Percentiles rank a stretch among this genome's conserved stretches.
Conservation (phyloP, 2,888 invertebrate genomes). For the Troides aeacus region DNA sequence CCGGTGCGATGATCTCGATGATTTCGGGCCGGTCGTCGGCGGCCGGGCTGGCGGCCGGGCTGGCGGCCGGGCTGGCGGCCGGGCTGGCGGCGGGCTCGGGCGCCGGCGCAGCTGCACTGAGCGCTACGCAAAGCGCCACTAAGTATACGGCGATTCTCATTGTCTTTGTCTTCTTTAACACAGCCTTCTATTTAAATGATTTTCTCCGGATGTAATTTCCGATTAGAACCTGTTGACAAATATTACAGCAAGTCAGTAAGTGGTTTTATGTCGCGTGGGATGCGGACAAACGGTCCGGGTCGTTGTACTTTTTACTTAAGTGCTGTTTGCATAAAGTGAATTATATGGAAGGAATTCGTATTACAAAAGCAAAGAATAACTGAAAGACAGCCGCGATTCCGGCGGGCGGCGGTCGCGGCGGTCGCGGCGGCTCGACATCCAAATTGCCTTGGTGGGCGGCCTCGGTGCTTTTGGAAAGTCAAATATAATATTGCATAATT, state of each 20-base stretch:
- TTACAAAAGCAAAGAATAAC: too few species aligned
- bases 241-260: background rate
- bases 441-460: conserved; percentile 7
- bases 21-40: conserved; percentile 69
- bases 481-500: conserved; percentile 16
- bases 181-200: conserved; percentile 3
- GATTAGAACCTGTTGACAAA: conserved; percentile 18
- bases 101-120: conserved; percentile 46
- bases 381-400: too few species aligned
- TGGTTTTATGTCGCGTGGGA: background rate
- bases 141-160: conserved; percentile 55
- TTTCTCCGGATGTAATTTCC: conserved; percentile 3
- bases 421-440: too few species aligned
- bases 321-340: too few species aligned
- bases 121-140: conserved; percentile 45
- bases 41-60: conserved; percentile 40
- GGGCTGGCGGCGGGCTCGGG: conserved; percentile 48
- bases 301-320: too few species aligned
- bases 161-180: conserved; percentile 30
- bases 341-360: too few species aligned
- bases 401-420: too few species aligned
- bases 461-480: conserved; percentile 24
- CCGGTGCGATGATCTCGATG: conserved; percentile 77
- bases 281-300: too few species aligned
- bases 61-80: conserved; percentile 42